Percentiles rank a stretch among this genome's conserved stretches.
These are phyloP conservation scores for Hemitrygon akajei DNA, from an alignment of 2,797 vertebrate species.

Conservation along the genomic window DNA sequence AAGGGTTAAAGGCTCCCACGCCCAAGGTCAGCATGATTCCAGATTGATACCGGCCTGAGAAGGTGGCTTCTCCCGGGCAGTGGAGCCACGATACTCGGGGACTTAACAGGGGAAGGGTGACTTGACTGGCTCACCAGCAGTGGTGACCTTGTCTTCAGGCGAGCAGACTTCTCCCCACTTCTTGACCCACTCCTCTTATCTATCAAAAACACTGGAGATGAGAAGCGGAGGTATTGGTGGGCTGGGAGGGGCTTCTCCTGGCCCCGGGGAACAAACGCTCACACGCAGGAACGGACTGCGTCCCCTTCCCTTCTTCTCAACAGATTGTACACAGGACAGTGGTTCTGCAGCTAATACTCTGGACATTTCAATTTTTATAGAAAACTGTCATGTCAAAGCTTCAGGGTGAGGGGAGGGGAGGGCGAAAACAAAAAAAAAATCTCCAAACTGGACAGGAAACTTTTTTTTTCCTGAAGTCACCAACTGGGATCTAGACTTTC, in stretches of 20 bases:
- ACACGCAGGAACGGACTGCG: background rate
- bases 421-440: background rate
- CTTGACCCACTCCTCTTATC: no score
- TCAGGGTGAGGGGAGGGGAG: background rate
- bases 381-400: conserved; percentile 23
- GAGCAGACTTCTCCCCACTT: no score
- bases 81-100: no score
- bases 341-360: conserved; percentile 2
- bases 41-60: no score
- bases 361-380: conserved; percentile 27
- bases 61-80: no score
- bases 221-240: background rate
- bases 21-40: no score
- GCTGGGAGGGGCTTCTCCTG: background rate
- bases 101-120: no score
- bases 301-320: background rate
- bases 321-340: conserved; percentile 23
- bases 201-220: no score
- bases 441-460: conserved; percentile 38
- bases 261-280: accelerated
- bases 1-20: no score
- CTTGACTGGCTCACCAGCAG: no score
- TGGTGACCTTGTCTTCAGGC: no score
- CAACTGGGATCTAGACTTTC: conserved; percentile 54
- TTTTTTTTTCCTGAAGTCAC: background rate